Evolutionary conservation across 2,113 vertebrate genomes (phyloP), one percentile per base, ranked within the genome.

Genomic region (Pongo abelii): DNA sequence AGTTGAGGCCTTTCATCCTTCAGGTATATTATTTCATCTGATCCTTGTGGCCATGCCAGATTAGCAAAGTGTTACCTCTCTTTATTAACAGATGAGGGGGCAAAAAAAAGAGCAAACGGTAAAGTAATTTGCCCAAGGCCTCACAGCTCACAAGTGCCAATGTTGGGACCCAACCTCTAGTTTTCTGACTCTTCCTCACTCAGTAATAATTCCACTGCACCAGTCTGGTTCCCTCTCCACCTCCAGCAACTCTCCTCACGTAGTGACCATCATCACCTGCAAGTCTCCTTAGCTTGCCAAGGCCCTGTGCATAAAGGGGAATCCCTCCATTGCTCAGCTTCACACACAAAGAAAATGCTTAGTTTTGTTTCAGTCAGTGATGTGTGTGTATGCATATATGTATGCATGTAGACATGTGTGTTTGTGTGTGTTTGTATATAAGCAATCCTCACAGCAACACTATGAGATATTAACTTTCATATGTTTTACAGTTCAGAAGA

Each of bases 401-500:
- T 46, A 27, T 75, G 38, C 55, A 16, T n/a, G 32, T 75, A 81
- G 17, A n/a, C 25, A 25, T 35, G 18, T 43, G 25, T 23, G 27
- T 89, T 35, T 61, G 3, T 59, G 6, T 30, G 27, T 59, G 35
- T 22, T 77, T 90, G 64, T 46, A 81, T 40, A 32, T 59, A 84
- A 50, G 20, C 10, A 32, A 18, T 52, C 3, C 32, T 93, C 32
- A 57, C 30, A 96, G 46, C 12, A 84, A 13, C 4, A 30, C 18
- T 52, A 23, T 61, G 32, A 91, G 22, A 67, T n/a, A 84, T 10
- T 70, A 18, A 9, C 11, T 3, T 20, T 32, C 59, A 48, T 6
- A 4, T 9, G 48, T 52, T 75, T 93, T 89, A 61, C 32, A 57
- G 27, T 52, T 48, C 43, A 91, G 20, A 81, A 96, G 43, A 74